Evolutionary conservation across 2,113 vertebrate species (phyloP).

Genomic region (Apodemus speciosus): DNA sequence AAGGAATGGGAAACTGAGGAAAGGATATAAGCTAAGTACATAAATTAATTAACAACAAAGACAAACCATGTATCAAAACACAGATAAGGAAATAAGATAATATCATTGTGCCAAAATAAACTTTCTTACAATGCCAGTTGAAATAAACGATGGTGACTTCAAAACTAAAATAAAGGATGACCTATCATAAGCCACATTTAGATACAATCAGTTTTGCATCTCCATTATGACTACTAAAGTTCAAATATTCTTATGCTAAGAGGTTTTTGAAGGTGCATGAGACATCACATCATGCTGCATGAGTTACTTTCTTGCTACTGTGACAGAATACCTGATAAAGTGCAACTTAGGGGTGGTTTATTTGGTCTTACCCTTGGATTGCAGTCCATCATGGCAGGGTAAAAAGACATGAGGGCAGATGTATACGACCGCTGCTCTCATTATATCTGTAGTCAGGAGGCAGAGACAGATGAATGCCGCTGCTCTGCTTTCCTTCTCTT

Average conservation of each 20-base stretch:
- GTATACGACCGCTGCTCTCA: not conserved
- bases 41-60: not conserved
- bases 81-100: too few species aligned
- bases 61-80: not conserved
- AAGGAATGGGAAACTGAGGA: not conserved
- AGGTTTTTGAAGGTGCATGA: not conserved
- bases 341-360: not conserved
- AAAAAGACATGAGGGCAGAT: not conserved
- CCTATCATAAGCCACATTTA: not conserved
- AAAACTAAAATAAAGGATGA: not conserved
- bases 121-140: not conserved
- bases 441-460: not conserved
- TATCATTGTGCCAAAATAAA: slow-evolving; percentile 8
- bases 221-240: slow-evolving; percentile 33
- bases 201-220: slow-evolving; percentile 1
- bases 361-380: not conserved
- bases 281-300: not conserved
- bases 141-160: slow-evolving; percentile 42
- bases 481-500: not conserved
- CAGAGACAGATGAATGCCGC: not conserved
- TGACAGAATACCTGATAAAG: not conserved
- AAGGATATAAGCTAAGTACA: not conserved
- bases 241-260: slow-evolving; percentile 12
- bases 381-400: not conserved
- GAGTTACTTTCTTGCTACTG: not conserved